Base-by-base conservation (phyloP, 1,140 invertebrate species). In the Lepidurus couesii region DNA sequence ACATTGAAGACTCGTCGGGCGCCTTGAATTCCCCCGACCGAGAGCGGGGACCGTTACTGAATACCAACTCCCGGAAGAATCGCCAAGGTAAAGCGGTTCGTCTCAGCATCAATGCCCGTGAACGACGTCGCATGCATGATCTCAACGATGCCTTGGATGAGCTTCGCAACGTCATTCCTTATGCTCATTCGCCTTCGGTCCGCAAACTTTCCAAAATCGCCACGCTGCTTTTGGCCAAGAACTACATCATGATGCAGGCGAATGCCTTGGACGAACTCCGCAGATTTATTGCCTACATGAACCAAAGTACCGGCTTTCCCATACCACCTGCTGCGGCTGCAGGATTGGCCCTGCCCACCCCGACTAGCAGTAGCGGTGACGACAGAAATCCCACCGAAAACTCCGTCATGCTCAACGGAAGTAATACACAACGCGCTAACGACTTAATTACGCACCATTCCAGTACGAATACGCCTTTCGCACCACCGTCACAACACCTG, bases 191-290 rank as follows among this genome's bases (percentile, higher is more conserved):
- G 13, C 97, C 97, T 0, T 98, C 96, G 5, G 97, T 99, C 9
- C 88, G 98, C 47, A 99, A 99, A 85, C 86, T 99, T n/a, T 98
- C 95, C n/a, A 99, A 99, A 87, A 99, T 99, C 82, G 97, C 98
- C 16, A 99, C 98, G 0, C 87, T 99, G 5, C 87, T 99, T 0
- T 86, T 99, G 75, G 98, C 98, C 74, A 99, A 98, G 85, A 99
- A 99, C 87, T 99, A 97, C 85, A 99, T 99, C 83, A 89, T 98
- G n/a, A 98, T 98, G 96, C 94, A 98, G 85, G 89, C 84, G 7
- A 97, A 96, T 84, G 95, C 95, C 7, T 86, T 98, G 44, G 95
- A 98, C 80, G 95, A 98, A 84, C 86, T 98, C 80, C 88, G 94
- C 82, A 89, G 89, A 26, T 85, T 90, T 77, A 86, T 90, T 75